Base-by-base conservation (phyloP, 1,140 invertebrate genomes). In the Drosophila mauritiana region DNA sequence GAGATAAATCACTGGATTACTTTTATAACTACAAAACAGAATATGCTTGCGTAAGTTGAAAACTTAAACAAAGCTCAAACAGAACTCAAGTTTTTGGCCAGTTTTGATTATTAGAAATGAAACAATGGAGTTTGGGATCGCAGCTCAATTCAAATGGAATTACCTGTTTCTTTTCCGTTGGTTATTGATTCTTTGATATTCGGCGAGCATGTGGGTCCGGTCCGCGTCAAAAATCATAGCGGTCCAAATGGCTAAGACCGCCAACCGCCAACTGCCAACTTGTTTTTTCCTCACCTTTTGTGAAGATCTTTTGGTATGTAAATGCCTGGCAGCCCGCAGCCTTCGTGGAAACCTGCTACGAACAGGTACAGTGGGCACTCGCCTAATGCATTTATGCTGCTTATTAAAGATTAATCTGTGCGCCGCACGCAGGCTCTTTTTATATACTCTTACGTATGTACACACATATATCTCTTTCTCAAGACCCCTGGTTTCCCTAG, bases 401-500 rank as follows among this genome's bases (percentile, higher is more conserved):
- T 67, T 52, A 72, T 72, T 70, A 56, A 48, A 48, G 52, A 72
- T 72, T 70, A 72, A 72, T 72, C 68, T 49, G 22, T 7, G 15
- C 27, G 20, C n/a, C 3, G 40, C 68, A 65, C 68, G 75, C 67
- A 78, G 62, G 39, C 55, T 51, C 12, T 31, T 1, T 15, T 22
- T 22, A 25, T 25, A 51, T n/a, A 6, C n/a, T 27, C 43, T 34
- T 22, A 22, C 36, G 10, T 12, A 37, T 12, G 12, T 15, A 31
- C n/a, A 45, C 4, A 13, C 15, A 8, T 17, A 4, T 54, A 22
- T n/a, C 37, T 25, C 4, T 58, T 75, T 78, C 73, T 52, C 73
- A 72, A 39, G 70, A 49, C 43, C 34, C 55, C 22, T 40, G 73
- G 46, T 81, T 81, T 81, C 78, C 78, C 78, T 81, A 77, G 78